Conservation (phyloP, 2,888 invertebrate genomes). For the Yponomeuta sedellus region DNA sequence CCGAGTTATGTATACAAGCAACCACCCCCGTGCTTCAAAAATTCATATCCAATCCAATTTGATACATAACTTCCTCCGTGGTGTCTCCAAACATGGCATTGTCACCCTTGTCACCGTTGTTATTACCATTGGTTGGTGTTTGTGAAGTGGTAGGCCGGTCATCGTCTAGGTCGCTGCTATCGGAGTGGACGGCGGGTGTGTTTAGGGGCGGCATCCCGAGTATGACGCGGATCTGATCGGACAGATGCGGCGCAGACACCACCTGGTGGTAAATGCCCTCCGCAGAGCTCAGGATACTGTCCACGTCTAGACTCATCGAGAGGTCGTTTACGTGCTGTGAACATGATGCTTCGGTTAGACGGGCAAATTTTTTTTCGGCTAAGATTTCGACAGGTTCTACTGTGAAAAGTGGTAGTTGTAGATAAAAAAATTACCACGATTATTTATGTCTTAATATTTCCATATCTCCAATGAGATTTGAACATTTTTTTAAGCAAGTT, state of each 20-base stretch:
- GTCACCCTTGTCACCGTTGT: conserved; percentile 25
- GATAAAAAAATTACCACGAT: no score
- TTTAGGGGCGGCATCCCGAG: conserved; percentile 78
- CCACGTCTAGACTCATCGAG: conserved; percentile 89
- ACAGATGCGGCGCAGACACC: conserved; percentile 81
- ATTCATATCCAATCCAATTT: conserved; percentile 74
- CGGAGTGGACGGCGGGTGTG: conserved; percentile 42
- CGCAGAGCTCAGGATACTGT: conserved; percentile 87
- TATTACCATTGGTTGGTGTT: conserved; percentile 21
- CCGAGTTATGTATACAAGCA: conserved; percentile 26
- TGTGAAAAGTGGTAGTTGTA: no score
- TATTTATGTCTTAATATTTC: no score
- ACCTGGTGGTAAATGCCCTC: conserved; percentile 96
- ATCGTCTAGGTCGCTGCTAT: conserved; percentile 3
- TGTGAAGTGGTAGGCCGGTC: conserved; percentile 26
- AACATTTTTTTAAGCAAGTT: no score
- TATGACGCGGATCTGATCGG: conserved; percentile 82
- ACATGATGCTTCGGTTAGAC: conserved; percentile 33
- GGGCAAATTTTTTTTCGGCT: no score
- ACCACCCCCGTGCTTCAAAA: conserved; percentile 47
- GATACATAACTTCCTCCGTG: conserved; percentile 76
- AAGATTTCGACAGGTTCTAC: no score
- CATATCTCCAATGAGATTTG: no score
- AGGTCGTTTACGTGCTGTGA: conserved; percentile 95
- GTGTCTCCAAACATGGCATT: conserved; percentile 45